Evolutionary conservation across 2,113 vertebrate genomes (phyloP).

Genomic region (Marcusenius ussheri): DNA sequence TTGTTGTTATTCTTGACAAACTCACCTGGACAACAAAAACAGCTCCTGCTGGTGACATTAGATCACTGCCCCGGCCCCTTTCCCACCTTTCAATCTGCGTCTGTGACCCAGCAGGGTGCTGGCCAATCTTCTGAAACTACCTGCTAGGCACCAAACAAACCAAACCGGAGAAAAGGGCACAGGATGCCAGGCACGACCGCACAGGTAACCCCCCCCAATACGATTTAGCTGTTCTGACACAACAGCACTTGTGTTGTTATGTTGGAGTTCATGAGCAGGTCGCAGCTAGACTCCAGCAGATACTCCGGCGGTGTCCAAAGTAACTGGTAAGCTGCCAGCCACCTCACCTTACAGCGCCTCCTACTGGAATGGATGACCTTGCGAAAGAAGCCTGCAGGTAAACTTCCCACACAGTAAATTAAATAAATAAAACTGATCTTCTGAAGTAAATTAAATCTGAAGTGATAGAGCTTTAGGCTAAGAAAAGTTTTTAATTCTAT

Average conservation of each 20-base stretch:
- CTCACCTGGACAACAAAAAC: not conserved
- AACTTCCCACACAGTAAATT: not conserved
- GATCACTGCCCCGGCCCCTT: not conserved
- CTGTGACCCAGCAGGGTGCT: not conserved
- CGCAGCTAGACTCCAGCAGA: not conserved
- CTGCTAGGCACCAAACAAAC: not conserved
- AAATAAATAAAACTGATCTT: not conserved
- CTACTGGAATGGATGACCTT: slow-evolving; percentile 1
- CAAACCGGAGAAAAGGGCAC: not conserved
- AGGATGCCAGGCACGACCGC: not conserved
- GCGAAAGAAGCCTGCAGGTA: not conserved
- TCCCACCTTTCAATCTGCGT: not conserved
- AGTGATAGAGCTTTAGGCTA: not conserved
- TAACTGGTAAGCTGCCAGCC: not conserved
- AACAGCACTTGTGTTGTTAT: not conserved
- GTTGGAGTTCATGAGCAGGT: not conserved
- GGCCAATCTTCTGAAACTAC: not conserved
- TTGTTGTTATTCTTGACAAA: slow-evolving; percentile 1
- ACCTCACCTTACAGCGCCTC: not conserved
- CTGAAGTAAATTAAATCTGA: not conserved
- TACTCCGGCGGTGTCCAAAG: not conserved
- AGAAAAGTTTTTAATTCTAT: not conserved
- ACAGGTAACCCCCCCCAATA: not conserved
- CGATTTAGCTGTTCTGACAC: not conserved
- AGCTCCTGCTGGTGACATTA: not conserved